Base-by-base conservation (phyloP, 1,140 invertebrate genomes). In the Solenopsis fugax region DNA sequence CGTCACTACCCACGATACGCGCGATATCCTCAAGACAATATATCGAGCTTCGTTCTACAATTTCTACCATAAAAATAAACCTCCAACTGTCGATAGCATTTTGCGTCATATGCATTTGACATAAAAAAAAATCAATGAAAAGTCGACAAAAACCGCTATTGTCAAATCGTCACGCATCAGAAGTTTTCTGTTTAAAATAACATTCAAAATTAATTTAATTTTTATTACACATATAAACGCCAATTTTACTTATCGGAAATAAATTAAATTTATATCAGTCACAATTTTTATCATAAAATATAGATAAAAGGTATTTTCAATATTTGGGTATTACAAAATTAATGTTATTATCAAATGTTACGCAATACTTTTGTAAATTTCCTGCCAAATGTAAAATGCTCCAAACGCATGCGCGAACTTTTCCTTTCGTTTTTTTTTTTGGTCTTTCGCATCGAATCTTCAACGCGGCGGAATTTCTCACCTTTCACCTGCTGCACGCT, bases 401-500 rank as follows among this genome's bases (percentile, higher is more conserved):
- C 12, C 7, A 10, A 52, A 37, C 52, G 5, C 0, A 48, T 4
- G 24, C 24, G 72, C 54, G 34, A 37, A 0, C 16, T n/a, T 48
- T 60, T 29, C 21, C 56, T 34, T 54, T n/a, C 12, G 9, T 69
- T 41, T 29, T 60, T 2, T 24, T n/a, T 54, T 54, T 6, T n/a
- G n/a, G 34, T 65, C 1, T 48, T 2, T 24, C 21, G 3, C 24
- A 7, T 77, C 16, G n/a, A 52, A 24, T 41, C 2, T 10, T 16
- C 24, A 18, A 45, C 5, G 10, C 5, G 16, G 7, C 0, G n/a
- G 58, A 29, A 37, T 84, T 60, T 76, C 72, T 89, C 96, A 99
- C 98, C 98, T 98, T 99, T 99, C 91, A 99, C 98, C 96, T 99
- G 98, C 93, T 98, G 97, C 88, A 99, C 97, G 64, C 97, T 98